Evolutionary conservation across 2,888 invertebrate species (phyloP).

Genomic region (Icerya purchasi): DNA sequence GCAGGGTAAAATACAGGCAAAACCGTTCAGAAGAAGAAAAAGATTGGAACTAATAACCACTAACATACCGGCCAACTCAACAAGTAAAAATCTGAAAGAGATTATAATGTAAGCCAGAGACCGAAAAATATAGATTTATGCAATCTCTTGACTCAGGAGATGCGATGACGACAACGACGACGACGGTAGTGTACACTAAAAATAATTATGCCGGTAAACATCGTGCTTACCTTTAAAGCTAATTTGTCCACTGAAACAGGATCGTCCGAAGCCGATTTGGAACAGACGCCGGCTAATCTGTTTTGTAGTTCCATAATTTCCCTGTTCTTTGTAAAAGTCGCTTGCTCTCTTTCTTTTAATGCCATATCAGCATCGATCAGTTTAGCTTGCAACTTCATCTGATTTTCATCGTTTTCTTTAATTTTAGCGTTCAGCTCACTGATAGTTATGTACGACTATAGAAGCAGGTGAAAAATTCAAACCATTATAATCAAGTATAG

Average conservation of each 20-base stretch:
- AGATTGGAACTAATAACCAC: too few relatives aligned
- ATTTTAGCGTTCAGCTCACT: slow-evolving; percentile 2
- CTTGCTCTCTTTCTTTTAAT: slow-evolving; percentile 8
- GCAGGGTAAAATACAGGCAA: too few relatives aligned
- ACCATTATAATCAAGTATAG: too few relatives aligned
- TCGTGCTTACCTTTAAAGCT: slow-evolving; percentile 2
- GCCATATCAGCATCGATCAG: slow-evolving; percentile 1
- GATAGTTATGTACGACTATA: slow-evolving; percentile 2
- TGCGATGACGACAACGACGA: too few relatives aligned
- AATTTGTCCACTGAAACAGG: slow-evolving; percentile 8
- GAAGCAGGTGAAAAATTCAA: too few relatives aligned
- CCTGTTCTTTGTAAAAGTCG: neutral
- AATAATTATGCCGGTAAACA: neutral
- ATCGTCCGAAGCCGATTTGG: neutral
- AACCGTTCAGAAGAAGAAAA: too few relatives aligned
- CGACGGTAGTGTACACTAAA: too few relatives aligned
- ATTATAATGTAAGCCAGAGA: too few relatives aligned
- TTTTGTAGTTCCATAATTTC: slow-evolving; percentile 6
- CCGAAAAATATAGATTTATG: too few relatives aligned
- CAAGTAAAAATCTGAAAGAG: too few relatives aligned
- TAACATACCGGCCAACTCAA: too few relatives aligned
- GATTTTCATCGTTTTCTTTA: slow-evolving; percentile 2
- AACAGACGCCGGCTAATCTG: neutral
- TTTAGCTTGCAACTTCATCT: slow-evolving; percentile 1
- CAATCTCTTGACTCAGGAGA: too few relatives aligned